phyloP scores from a whole-genome alignment of 2,113 vertebrate genomes.

The Dinomys branickii region DNA sequence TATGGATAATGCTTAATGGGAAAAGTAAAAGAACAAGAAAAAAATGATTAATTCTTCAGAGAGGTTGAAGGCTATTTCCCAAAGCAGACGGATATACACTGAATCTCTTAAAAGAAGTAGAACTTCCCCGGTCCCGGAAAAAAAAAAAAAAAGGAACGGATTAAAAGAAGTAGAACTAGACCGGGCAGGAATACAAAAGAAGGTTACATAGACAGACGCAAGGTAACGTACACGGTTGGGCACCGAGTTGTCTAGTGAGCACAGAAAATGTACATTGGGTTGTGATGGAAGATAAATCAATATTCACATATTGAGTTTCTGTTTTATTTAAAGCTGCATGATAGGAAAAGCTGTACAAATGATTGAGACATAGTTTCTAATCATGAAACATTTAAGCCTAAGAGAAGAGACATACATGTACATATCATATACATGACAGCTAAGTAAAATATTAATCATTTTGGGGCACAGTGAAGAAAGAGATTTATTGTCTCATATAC shows the following conservation, averaged over 20 bases:
- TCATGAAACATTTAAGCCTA: not conserved
- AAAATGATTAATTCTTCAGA: not conserved
- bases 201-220: not conserved
- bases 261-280: not conserved
- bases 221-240: not conserved
- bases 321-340: not conserved
- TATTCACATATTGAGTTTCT: not conserved
- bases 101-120: not conserved
- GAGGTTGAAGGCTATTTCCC: not conserved
- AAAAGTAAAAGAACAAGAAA: not conserved
- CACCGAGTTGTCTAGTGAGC: not conserved
- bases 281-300: too few species aligned
- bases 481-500: not conserved
- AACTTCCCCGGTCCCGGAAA: too few species aligned
- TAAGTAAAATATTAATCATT: not conserved
- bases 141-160: too few species aligned
- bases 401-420: not conserved
- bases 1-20: not conserved
- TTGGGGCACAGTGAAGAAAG: not conserved
- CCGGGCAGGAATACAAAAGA: not conserved
- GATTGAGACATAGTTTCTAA: not conserved
- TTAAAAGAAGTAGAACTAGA: not conserved
- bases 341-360: not conserved
- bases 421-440: not conserved
- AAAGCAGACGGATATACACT: not conserved